Evolutionary conservation across 1,140 invertebrate genomes (phyloP).

Genomic region (Drosophila ironensis): DNA sequence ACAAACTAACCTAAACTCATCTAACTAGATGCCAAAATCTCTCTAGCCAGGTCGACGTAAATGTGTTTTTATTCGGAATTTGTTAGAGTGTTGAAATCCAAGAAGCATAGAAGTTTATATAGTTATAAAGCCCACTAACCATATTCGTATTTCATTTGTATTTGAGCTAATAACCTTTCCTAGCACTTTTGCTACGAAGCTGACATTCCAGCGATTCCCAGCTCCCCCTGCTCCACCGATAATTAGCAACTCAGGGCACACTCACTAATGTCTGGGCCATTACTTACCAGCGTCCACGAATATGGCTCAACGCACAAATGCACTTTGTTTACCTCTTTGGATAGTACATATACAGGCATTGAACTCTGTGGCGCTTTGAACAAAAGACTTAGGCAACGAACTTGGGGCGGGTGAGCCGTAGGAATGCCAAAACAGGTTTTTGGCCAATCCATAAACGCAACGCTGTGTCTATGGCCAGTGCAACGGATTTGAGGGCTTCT

Average conservation of each 20-base stretch:
- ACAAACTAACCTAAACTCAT: too few relatives aligned
- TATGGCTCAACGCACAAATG: constrained; percentile 29
- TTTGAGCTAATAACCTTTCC: too few relatives aligned
- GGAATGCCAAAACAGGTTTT: constrained; percentile 61
- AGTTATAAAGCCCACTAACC: too few relatives aligned
- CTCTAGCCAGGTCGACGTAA: too few relatives aligned
- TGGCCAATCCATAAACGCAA: constrained; percentile 52
- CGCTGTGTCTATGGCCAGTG: constrained; percentile 37
- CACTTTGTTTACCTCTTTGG: constrained; percentile 27
- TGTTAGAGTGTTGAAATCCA: too few relatives aligned
- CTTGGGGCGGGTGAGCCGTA: constrained; percentile 23
- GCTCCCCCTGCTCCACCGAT: constrained; percentile 7
- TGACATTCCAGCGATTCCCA: not conserved
- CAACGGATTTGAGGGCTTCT: constrained; percentile 53
- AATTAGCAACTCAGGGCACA: constrained; percentile 15
- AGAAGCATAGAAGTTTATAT: too few relatives aligned
- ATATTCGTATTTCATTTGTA: too few relatives aligned
- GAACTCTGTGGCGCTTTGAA: constrained; percentile 62
- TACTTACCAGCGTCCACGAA: constrained; percentile 3
- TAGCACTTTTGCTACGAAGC: not conserved
- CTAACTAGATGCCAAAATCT: too few relatives aligned
- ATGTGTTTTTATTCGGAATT: too few relatives aligned
- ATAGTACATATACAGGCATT: constrained; percentile 45
- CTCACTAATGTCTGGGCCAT: constrained; percentile 2
- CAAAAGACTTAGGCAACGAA: constrained; percentile 80